These are phyloP conservation scores for Aporrectodea caliginosa DNA, from an alignment of 1,140 invertebrate genomes.

Conservation along the genomic window DNA sequence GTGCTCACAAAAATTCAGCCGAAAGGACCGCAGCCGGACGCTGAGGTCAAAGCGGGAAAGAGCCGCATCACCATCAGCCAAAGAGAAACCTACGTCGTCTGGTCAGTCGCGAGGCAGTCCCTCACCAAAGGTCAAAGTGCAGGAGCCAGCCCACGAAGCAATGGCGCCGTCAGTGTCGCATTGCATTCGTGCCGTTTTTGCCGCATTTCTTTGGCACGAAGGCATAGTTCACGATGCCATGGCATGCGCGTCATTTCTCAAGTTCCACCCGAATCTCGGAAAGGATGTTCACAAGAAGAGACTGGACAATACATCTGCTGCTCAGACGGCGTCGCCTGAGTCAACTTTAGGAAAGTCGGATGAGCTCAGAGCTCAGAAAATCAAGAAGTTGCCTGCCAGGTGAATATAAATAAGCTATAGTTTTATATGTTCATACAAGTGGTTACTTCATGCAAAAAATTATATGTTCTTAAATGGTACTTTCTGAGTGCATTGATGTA, in stretches of 20 bases:
- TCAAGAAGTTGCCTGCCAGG: neutral
- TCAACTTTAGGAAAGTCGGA: neutral
- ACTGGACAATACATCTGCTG: neutral
- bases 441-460: no score
- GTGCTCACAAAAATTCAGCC: conserved; percentile 61
- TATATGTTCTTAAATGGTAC: no score
- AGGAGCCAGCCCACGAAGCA: conserved; percentile 68
- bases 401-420: no score
- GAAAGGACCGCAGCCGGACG: conserved; percentile 61
- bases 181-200: conserved; percentile 86
- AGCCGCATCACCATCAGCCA: conserved; percentile 61
- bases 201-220: conserved; percentile 94
- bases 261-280: conserved; percentile 80
- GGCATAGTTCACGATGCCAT: conserved; percentile 95
- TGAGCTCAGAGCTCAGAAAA: neutral
- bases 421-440: no score
- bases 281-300: conserved; percentile 48
- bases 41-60: conserved; percentile 61
- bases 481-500: no score
- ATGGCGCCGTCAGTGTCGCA: conserved; percentile 89
- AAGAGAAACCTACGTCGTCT: neutral
- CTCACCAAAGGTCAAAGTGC: conserved; percentile 1
- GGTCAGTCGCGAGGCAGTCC: neutral
- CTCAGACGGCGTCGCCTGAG: neutral
- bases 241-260: conserved; percentile 91